Evolutionary conservation across 2,113 vertebrate genomes (phyloP), one percentile per base, ranked within the genome.

Genomic region (Xenopus tropicalis): DNA sequence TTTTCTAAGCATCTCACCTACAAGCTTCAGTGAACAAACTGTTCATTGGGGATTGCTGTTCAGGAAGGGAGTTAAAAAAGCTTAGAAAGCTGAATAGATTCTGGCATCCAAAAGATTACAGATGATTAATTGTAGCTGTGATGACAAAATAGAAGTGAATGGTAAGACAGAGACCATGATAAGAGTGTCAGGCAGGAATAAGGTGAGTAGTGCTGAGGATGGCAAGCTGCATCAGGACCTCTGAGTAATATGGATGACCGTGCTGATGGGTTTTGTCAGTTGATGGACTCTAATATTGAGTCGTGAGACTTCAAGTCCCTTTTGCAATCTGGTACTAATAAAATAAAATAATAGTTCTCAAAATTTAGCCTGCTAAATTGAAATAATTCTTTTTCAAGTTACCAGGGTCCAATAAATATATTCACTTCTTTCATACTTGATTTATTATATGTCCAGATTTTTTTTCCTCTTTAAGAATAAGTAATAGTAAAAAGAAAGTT

Each of bases 121-220:
- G 78, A 70, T 85, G 82, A 85, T 86, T 83, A 86, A 86, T 88
- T 85, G 78, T 80, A 82, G 59, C 85, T 78, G 78, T 69, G 69
- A 82, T 79, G 76, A 72, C 70, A 79, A 80, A 72, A 69, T 72
- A 79, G 62, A 77, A 82, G 71, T 77, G 76, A 81, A 77, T 82
- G 81, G 77, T 78, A 64, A 81, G 83, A 71, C 78, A 80, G 69
- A 80, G 73, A 80, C 65, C 74, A 73, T 78, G 77, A 72, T 71
- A 77, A 70, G 79, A 77, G 52, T 72, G 23, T 80, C 63, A 61
- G 48, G 66, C 54, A 78, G 81, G 79, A 80, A 78, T 46, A 80
- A 79, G 69, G 61, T 80, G 74, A 78, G 56, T 75, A 65, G 77
- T 79, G 78, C 19, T 77, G 63, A 74, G 79, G 80, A 65, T 0